Percentiles rank a stretch among this genome's conserved stretches.
Conservation (phyloP, 2,797 vertebrate genomes). For the Epinephelus coioides region DNA sequence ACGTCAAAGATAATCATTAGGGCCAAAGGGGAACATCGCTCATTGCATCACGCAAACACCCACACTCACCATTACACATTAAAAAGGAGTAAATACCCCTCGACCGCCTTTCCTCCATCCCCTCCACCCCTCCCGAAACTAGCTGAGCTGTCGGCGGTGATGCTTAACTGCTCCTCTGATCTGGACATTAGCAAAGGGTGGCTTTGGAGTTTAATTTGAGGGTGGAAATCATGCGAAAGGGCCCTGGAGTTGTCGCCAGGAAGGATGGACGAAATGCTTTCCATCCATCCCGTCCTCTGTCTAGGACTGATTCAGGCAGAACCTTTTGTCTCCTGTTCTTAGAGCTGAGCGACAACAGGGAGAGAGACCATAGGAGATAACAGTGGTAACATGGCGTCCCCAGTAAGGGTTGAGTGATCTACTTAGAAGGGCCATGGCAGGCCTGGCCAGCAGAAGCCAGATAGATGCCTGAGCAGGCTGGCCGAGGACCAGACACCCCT, state of each 20-base stretch:
- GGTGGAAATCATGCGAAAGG: constrained; percentile 39
- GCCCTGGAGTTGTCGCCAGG: constrained; percentile 27
- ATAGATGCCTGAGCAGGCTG: constrained; percentile 85
- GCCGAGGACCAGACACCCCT: constrained; percentile 81
- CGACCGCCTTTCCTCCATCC: constrained; percentile 45
- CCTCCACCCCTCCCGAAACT: constrained; percentile 50
- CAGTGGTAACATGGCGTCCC: constrained; percentile 54
- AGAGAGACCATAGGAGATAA: constrained; percentile 48
- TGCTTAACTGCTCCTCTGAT: constrained; percentile 75
- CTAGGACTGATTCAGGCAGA: constrained; percentile 48
- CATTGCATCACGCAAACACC: constrained; percentile 66
- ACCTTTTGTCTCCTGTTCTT: constrained; percentile 65
- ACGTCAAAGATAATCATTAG: constrained; percentile 80
- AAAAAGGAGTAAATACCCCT: constrained; percentile 66
- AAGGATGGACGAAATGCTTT: constrained; percentile 45
- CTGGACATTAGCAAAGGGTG: constrained; percentile 67
- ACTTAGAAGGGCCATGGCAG: constrained; percentile 79
- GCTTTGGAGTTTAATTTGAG: constrained; percentile 69
- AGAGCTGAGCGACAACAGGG: constrained; percentile 39
- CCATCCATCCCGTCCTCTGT: constrained; percentile 18
- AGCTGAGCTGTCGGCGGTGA: constrained; percentile 45
- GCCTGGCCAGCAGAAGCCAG: constrained; percentile 83
- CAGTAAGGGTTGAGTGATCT: constrained; percentile 78
- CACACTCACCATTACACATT: constrained; percentile 48
- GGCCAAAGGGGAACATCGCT: constrained; percentile 62